phyloP scores from a whole-genome alignment of 2,888 invertebrate genomes.

The Eupithecia dodoneata region DNA sequence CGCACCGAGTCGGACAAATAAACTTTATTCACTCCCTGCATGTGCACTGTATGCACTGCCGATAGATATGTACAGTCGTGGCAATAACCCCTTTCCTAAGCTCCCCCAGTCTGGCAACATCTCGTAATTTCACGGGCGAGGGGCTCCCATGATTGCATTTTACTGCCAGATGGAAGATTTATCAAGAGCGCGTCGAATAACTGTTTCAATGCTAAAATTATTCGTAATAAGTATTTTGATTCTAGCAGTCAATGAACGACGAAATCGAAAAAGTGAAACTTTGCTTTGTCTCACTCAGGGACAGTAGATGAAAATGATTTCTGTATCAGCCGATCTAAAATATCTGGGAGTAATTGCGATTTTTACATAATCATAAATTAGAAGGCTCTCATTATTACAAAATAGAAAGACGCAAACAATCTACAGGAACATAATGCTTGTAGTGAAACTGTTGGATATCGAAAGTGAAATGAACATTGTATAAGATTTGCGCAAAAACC shows the following conservation, averaged over 20 bases:
- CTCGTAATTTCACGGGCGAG: conserved; percentile 79
- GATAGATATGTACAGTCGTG: conserved; percentile 69
- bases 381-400: neutral
- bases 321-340: conserved; percentile 13
- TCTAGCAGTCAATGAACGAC: conserved; percentile 36
- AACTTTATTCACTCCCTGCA: conserved; percentile 81
- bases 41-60: conserved; percentile 67
- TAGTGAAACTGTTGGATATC: conserved; percentile 50
- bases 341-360: neutral
- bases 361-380: neutral
- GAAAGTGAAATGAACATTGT: conserved; percentile 54
- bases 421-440: conserved; percentile 28
- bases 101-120: conserved; percentile 75
- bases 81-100: conserved; percentile 81
- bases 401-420: conserved; percentile 19
- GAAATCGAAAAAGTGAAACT: conserved; percentile 47
- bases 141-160: conserved; percentile 70
- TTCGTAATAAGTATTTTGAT: conserved; percentile 42
- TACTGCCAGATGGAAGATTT: conserved; percentile 55
- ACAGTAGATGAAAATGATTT: conserved; percentile 33
- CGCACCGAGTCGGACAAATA: conserved; percentile 73
- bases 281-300: conserved; percentile 21
- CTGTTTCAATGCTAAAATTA: conserved; percentile 46
- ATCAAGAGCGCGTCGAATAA: conserved; percentile 43
- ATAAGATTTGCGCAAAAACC: conserved; percentile 48